Base-by-base conservation (phyloP, 2,888 invertebrate species). In the Diaperis boleti region DNA sequence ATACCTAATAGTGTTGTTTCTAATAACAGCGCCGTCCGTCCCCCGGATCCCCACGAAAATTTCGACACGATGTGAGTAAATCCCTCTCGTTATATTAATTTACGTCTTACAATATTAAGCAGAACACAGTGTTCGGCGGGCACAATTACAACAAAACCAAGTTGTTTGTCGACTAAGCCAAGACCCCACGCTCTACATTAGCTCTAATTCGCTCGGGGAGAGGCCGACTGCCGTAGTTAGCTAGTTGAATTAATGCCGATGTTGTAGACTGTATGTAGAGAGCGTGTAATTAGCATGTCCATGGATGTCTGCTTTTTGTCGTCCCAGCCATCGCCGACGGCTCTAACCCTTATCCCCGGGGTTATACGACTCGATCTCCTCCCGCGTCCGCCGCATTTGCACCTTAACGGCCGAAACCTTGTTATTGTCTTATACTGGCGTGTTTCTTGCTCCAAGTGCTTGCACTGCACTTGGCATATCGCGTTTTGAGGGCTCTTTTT, bases 221-320 rank as follows among this genome's bases (percentile, higher is more conserved):
- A 73, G 74, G 75, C 74, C 72, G 74, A 75, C 52, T 52, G 52
- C 52, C 52, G 52, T 52, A 75, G 76, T 77, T 78, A 77, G 76
- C 78, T 78, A 78, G 79, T 80, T 79, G 79, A 81, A 81, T 80
- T 81, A 81, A 80, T 80, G 78, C 79, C 78, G 74, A 78, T 78
- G 78, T 78, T 79, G 79, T 80, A 80, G 79, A 78, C 78, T 79
- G 79, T 79, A 79, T 80, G 80, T 80, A 79, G 80, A 79, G 79
- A 78, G 79, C 79, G 74, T 81, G 81, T 81, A 81, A 81, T 81
- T 81, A 81, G 79, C 81, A 80, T 81, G 81, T 81, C 80, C 79
- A 77, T 79, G 79, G 76, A 78, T 81, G 79, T 79, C 79, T 78
- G 79, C 77, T 81, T 81, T 81, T 81, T 81, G 80, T 78, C 75